These are phyloP conservation scores for Crematogaster levior DNA, from an alignment of 2,888 invertebrate genomes.

Conservation along the genomic window DNA sequence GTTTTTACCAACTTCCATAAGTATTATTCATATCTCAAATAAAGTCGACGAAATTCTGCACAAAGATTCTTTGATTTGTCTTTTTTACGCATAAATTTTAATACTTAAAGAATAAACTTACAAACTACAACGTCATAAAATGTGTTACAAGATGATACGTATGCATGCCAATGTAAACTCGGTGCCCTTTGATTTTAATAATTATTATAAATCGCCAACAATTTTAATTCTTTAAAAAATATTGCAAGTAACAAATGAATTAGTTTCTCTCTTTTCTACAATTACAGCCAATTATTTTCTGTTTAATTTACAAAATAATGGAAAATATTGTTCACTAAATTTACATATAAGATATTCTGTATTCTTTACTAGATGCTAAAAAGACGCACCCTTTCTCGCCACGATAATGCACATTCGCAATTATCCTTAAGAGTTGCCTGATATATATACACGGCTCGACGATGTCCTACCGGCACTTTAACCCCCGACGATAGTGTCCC, in stretches of 20 bases:
- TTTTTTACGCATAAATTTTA: neutral
- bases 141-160: neutral
- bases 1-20: conserved; percentile 20
- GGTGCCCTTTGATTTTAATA: no score
- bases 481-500: neutral
- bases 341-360: conserved; percentile 5
- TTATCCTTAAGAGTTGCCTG: conserved; percentile 54
- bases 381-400: neutral
- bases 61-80: neutral
- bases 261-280: neutral
- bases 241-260: neutral
- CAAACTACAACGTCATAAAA: neutral
- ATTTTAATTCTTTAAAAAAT: neutral
- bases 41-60: neutral
- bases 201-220: neutral
- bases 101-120: neutral
- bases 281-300: neutral
- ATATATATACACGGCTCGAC: conserved; percentile 60
- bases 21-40: conserved; percentile 6
- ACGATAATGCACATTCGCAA: conserved; percentile 35
- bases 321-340: conserved; percentile 1
- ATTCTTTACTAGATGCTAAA: conserved; percentile 7
- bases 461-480: conserved; percentile 66
- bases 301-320: neutral
- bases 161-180: neutral